Base-by-base conservation (phyloP, 2,113 vertebrate species). In the Marmota monax region DNA sequence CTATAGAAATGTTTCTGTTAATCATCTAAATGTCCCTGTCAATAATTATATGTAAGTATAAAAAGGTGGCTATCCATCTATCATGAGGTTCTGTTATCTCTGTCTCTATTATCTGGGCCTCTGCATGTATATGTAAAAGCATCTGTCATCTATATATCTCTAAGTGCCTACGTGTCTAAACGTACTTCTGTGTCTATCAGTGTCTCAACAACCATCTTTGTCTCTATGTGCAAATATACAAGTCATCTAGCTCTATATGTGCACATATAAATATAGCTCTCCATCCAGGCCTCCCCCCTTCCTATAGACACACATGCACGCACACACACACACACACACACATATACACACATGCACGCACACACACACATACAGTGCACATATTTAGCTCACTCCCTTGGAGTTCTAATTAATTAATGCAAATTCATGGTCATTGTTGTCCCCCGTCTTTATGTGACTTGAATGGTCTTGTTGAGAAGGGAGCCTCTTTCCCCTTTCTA, bases 341-440 rank as follows among this genome's bases (percentile, higher is more conserved):
- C 1, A 29, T 9, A 29, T 10, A 20, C 56, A 20, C 56, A 20
- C n/a, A 53, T 39, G 51, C 8, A 69, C 25, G 23, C 4, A 51
- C 17, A 74, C 16, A 25, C 32, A 56, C 14, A 6, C 5, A 73
- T 10, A 53, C 0, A 20, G 13, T 58, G 39, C 5, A 32, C 51
- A 42, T 4, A 84, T 67, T 80, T 72, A 37, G 25, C 86, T 93
- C 79, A 34, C 13, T 85, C 88, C 53, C 22, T 84, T 84, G 17
- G 74, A 65, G n/a, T 74, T 56, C 39, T 80, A 14, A 61, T 37
- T 94, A 82, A n/a, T 77, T 56, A 56, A 16, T 14, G 2, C 53
- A 77, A 45, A 82, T 63, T 69, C 9, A 32, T 51, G 45, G 45
- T 17, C 0, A 25, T 16, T 82, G 73, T 92, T 51, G 34, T n/a